These are phyloP conservation scores for Chalcis sispes DNA, from an alignment of 2,888 invertebrate genomes.

Conservation along the genomic window DNA sequence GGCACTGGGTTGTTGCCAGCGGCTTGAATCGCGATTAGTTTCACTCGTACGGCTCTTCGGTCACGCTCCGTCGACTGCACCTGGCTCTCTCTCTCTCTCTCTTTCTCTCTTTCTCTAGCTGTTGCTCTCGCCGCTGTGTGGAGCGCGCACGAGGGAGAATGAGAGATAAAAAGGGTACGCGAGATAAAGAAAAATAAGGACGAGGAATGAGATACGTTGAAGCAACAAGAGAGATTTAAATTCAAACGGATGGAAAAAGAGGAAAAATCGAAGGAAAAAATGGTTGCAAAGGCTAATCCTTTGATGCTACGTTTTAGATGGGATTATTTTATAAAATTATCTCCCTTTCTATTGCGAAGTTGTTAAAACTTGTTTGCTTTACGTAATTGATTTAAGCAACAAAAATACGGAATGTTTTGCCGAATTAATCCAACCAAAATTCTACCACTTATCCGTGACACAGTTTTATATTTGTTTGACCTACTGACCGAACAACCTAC, in stretches of 20 bases:
- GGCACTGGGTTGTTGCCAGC: slow-evolving; percentile 14
- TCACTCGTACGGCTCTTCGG: slow-evolving; percentile 63
- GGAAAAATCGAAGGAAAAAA: slow-evolving; percentile 35
- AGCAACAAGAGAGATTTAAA: slow-evolving; percentile 43
- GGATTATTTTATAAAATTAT: too few species aligned
- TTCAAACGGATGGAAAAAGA: slow-evolving; percentile 24
- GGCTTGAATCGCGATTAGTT: slow-evolving; percentile 66
- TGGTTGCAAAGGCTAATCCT: slow-evolving; percentile 4
- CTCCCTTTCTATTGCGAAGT: too few species aligned
- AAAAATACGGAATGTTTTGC: too few species aligned
- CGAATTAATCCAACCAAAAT: too few species aligned
- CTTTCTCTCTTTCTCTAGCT: too few species aligned
- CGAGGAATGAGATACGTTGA: slow-evolving; percentile 16
- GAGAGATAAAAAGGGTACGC: slow-evolving; percentile 15
- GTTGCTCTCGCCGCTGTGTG: not conserved
- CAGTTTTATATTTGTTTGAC: too few species aligned
- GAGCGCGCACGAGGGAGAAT: slow-evolving; percentile 6
- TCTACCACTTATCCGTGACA: too few species aligned
- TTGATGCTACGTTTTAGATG: not conserved
- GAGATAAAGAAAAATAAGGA: slow-evolving; percentile 15
- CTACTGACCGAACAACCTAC: too few species aligned
- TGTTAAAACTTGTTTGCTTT: too few species aligned
- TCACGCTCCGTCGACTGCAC: slow-evolving; percentile 65
- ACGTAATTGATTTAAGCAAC: too few species aligned
- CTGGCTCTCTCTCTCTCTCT: slow-evolving; percentile 62